These are phyloP conservation scores for Pollenia amentaria DNA, from an alignment of 2,888 invertebrate species.

Conservation along the genomic window DNA sequence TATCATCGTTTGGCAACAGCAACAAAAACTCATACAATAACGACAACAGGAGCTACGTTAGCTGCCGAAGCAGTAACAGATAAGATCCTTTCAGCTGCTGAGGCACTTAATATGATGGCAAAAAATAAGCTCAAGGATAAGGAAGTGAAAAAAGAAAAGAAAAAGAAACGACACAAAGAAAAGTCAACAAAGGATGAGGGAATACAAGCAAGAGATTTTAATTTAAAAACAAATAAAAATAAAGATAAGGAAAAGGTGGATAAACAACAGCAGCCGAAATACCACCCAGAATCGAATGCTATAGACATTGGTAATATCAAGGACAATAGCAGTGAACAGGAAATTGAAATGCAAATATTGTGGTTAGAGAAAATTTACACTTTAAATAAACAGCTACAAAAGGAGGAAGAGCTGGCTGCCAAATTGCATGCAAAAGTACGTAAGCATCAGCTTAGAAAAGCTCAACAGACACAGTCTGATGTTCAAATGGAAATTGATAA, in stretches of 20 bases:
- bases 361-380: constrained; percentile 90
- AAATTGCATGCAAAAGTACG: constrained; percentile 88
- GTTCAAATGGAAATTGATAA: constrained; percentile 80
- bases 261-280: background rate
- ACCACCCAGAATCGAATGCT: constrained; percentile 3
- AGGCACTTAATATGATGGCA: constrained; percentile 48
- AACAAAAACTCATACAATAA: constrained; percentile 42
- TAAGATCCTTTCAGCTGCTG: constrained; percentile 21
- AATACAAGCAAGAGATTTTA: constrained; percentile 43
- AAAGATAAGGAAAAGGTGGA: constrained; percentile 55
- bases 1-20: constrained; percentile 58
- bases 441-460: constrained; percentile 84
- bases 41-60: constrained; percentile 23
- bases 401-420: constrained; percentile 90
- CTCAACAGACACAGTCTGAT: constrained; percentile 80
- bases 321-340: constrained; percentile 61
- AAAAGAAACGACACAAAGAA: constrained; percentile 67
- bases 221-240: constrained; percentile 83
- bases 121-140: constrained; percentile 62
- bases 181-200: constrained; percentile 42
- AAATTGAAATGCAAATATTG: constrained; percentile 86
- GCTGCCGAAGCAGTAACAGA: constrained; percentile 32
- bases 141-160: constrained; percentile 68
- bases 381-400: constrained; percentile 89
- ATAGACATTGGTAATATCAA: constrained; percentile 4